These are phyloP conservation scores for Drosophila guanche DNA, from an alignment of 1,140 invertebrate species.

Conservation along the genomic window DNA sequence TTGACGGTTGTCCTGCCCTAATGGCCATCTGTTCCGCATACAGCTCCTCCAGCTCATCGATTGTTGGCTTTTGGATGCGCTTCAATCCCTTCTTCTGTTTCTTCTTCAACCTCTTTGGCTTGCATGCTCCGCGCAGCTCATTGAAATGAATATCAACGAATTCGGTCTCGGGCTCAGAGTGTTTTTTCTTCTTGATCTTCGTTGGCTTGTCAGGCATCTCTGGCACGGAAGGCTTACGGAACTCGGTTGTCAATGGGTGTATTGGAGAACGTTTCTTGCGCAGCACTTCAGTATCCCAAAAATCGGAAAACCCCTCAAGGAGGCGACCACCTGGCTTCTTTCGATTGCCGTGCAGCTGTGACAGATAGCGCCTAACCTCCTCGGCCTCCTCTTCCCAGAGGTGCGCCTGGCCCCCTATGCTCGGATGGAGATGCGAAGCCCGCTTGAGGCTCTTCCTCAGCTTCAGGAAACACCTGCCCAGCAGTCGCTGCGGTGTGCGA, in stretches of 20 bases:
- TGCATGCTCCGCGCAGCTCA: too few relatives aligned
- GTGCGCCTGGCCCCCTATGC: background rate
- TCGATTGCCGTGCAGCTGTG: background rate
- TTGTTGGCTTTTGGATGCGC: too few relatives aligned
- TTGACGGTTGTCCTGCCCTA: too few relatives aligned
- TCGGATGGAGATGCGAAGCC: background rate
- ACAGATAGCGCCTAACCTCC: slow-evolving; percentile 15
- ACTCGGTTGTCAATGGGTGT: too few relatives aligned
- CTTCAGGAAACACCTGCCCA: slow-evolving; percentile 3
- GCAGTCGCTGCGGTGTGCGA: background rate
- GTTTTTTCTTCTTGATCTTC: too few relatives aligned
- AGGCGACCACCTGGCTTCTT: background rate
- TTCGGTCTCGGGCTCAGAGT: too few relatives aligned
- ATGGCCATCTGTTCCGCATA: too few relatives aligned
- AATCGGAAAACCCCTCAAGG: slow-evolving; percentile 10
- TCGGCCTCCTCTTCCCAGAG: slow-evolving; percentile 27
- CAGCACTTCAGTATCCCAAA: slow-evolving; percentile 25
- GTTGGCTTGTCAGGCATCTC: too few relatives aligned
- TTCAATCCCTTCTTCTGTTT: too few relatives aligned
- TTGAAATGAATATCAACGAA: too few relatives aligned
- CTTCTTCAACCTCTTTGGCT: too few relatives aligned
- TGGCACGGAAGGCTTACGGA: background rate
- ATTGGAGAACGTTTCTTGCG: background rate
- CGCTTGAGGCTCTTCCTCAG: slow-evolving; percentile 7
- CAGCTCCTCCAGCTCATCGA: too few relatives aligned